A percentile compares a stretch with the other conserved stretches of the same genome.
Evolutionary conservation across 2,888 invertebrate species (phyloP).

Genomic region (Melitaea athalia): DNA sequence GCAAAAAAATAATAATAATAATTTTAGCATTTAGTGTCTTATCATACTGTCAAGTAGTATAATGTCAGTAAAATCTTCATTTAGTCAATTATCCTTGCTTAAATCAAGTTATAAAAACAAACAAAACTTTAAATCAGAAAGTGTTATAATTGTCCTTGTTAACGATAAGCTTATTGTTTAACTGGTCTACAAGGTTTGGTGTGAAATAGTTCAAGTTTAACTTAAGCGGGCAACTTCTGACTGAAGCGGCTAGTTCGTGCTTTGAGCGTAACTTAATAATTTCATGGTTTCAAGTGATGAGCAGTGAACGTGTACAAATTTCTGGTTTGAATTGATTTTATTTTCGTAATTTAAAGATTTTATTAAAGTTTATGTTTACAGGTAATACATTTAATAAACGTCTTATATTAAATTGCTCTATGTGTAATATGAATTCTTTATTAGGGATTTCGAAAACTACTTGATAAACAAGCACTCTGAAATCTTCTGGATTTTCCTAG

Average conservation of each 20-base stretch:
- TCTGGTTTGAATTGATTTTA: background rate
- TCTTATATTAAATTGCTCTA: too few relatives aligned
- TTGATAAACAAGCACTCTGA: too few relatives aligned
- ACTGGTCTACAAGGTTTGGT: conserved; percentile 18
- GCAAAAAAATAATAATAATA: too few relatives aligned
- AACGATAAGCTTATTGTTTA: conserved; percentile 19
- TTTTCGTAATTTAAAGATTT: background rate
- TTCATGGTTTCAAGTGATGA: conserved; percentile 17
- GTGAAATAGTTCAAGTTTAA: conserved; percentile 19
- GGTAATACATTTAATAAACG: too few relatives aligned
- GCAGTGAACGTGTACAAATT: background rate
- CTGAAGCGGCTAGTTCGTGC: conserved; percentile 30
- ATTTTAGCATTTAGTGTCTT: too few relatives aligned
- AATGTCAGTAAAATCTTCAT: too few relatives aligned
- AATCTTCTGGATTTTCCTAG: too few relatives aligned
- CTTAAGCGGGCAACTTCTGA: conserved; percentile 32
- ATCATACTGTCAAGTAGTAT: too few relatives aligned
- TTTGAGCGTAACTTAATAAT: conserved; percentile 32
- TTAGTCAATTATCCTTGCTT: too few relatives aligned
- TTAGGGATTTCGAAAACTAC: too few relatives aligned
- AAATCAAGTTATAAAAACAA: background rate
- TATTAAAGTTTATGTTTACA: too few relatives aligned
- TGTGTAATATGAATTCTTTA: too few relatives aligned
- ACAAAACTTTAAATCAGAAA: background rate
- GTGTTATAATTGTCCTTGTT: conserved; percentile 6